phyloP scores from a whole-genome alignment of 1,140 invertebrate species.

The Eriosoma lanigerum region DNA sequence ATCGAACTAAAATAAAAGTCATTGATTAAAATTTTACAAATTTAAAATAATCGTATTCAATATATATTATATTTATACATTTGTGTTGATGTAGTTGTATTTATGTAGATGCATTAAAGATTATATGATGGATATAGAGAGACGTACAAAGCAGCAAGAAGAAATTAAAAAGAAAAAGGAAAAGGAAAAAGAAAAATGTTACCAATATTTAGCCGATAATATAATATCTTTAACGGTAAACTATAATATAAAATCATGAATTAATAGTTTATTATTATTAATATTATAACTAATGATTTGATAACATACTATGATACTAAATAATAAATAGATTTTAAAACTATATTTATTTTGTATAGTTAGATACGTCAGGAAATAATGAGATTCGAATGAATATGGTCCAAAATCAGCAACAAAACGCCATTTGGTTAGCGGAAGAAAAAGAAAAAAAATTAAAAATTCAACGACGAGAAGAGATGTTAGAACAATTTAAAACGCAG shows the following conservation, averaged over 20 bases:
- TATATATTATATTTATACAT: not conserved
- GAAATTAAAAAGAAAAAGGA: not conserved
- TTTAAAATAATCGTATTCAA: no score
- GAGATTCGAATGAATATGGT: not conserved
- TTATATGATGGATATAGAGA: not conserved
- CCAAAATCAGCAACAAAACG: not conserved
- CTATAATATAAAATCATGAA: not conserved
- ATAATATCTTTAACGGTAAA: conserved; percentile 3
- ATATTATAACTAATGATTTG: not conserved
- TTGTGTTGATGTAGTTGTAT: no score
- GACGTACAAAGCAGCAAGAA: not conserved
- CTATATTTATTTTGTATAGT: not conserved
- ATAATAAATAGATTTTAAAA: not conserved
- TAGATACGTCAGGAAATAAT: not conserved
- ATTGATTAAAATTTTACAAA: no score
- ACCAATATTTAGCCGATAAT: conserved; percentile 6
- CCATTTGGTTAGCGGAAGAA: not conserved
- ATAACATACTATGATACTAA: no score
- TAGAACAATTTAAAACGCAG: conserved; percentile 20
- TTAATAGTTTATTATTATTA: not conserved
- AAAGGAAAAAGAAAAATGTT: not conserved
- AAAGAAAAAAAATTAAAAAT: not conserved
- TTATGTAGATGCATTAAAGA: conserved; percentile 4
- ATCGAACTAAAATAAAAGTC: not conserved
- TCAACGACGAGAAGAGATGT: not conserved